Evolutionary conservation across 2,797 vertebrate genomes (phyloP).

Genomic region (Parauchenoglanis punctatus): DNA sequence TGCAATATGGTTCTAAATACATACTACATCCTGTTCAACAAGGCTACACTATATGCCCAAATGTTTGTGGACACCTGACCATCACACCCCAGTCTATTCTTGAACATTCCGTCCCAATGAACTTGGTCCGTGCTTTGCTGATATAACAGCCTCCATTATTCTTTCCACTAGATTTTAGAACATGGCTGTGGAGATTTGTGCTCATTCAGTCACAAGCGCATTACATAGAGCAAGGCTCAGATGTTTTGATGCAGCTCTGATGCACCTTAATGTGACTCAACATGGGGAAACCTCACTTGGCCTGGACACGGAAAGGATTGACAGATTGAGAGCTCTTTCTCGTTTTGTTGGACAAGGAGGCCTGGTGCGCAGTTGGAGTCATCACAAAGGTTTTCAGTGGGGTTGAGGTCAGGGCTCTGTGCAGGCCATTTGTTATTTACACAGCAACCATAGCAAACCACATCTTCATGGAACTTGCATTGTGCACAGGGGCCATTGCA

Average conservation of each 20-base stretch:
- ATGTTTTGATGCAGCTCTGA: not conserved
- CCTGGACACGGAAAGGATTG: too few relatives aligned
- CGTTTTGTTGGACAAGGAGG: not conserved
- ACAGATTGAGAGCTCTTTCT: too few relatives aligned
- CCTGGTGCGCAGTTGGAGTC: not conserved
- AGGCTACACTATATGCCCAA: not conserved
- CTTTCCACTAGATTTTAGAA: not conserved
- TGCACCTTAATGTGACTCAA: too few relatives aligned
- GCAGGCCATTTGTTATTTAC: not conserved
- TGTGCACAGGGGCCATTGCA: not conserved
- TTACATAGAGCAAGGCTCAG: not conserved
- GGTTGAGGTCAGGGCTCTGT: not conserved
- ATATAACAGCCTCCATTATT: not conserved
- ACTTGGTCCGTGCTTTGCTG: not conserved
- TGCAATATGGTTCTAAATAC: conserved; percentile 47
- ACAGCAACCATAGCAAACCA: not conserved
- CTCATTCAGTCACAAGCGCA: not conserved
- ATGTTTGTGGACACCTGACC: not conserved
- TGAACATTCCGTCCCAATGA: not conserved
- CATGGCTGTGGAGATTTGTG: not conserved
- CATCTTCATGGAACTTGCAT: not conserved
- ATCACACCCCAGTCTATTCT: not conserved
- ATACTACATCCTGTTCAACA: conserved; percentile 7
- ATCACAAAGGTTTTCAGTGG: not conserved
- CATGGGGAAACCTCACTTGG: too few relatives aligned